phyloP scores from a whole-genome alignment of 2,113 vertebrate genomes.

The Poeciliopsis turrubarensis region DNA sequence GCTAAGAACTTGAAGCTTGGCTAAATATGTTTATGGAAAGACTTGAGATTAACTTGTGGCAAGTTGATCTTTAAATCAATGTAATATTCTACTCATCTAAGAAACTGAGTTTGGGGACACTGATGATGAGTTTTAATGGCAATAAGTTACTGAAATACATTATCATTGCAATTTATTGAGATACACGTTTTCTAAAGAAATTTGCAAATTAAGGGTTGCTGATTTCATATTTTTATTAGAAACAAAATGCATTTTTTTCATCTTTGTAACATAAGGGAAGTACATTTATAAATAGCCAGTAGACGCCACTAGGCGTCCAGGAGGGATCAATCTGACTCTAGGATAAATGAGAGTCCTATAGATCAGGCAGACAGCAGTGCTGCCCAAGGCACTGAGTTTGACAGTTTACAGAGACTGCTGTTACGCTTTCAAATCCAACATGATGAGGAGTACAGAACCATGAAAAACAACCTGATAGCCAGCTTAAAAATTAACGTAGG shows the following conservation, averaged over 20 bases:
- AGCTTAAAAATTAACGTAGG: conserved; percentile 5
- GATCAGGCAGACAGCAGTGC: conserved; percentile 53
- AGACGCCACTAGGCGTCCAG: conserved; percentile 16
- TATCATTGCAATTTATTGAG: not conserved
- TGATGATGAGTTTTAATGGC: not conserved
- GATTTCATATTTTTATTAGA: not conserved
- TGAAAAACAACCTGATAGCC: conserved; percentile 17
- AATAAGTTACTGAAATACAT: not conserved
- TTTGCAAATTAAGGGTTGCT: not conserved
- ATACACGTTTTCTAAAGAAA: not conserved
- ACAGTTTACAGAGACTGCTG: conserved; percentile 47
- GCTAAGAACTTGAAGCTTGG: no score
- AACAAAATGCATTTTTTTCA: not conserved
- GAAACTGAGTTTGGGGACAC: not conserved
- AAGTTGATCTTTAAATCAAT: no score
- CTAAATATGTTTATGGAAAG: no score
- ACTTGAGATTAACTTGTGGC: no score
- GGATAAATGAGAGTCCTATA: conserved; percentile 43
- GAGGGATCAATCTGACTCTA: conserved; percentile 44
- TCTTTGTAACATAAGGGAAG: not conserved
- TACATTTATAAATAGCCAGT: conserved; percentile 17
- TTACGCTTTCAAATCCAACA: conserved; percentile 54
- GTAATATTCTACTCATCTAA: no score
- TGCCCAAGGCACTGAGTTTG: conserved; percentile 39
- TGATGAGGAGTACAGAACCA: conserved; percentile 14